A percentile compares a stretch with the other conserved stretches of the same genome.
Conservation (phyloP, 2,113 vertebrate genomes). For the Jacana jacana region DNA sequence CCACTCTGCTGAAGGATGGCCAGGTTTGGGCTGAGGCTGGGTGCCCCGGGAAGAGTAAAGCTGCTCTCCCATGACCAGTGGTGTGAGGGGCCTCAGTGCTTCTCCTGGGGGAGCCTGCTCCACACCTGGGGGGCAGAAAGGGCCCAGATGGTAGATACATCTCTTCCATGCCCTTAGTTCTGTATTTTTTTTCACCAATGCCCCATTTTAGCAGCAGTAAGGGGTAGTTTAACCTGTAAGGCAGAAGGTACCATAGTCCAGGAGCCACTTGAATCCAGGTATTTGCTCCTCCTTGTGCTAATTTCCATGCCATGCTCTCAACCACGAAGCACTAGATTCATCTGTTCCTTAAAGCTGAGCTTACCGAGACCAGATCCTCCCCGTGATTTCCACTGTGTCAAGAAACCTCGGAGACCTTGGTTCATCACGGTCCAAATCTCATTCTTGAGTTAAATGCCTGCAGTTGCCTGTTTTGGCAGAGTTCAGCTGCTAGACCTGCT, state of each 20-base stretch:
- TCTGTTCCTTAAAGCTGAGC: neutral
- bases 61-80: accelerated
- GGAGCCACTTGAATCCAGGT: neutral
- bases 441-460: constrained; percentile 1
- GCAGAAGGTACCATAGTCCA: neutral
- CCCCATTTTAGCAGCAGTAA: neutral
- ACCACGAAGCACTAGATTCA: neutral
- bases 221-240: neutral
- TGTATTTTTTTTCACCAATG: neutral
- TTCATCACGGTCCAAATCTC: neutral
- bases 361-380: neutral
- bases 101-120: neutral
- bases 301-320: neutral
- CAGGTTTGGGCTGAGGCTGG: neutral
- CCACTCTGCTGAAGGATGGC: accelerated
- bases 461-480: constrained; percentile 42
- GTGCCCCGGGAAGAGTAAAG: neutral
- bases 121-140: neutral
- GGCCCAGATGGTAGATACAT: accelerated
- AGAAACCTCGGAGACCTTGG: neutral
- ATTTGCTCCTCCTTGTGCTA: neutral
- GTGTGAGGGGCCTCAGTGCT: accelerated
- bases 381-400: neutral
- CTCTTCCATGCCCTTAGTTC: neutral
- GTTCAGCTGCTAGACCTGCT: constrained; percentile 15